phyloP scores from a whole-genome alignment of 2,113 vertebrate genomes.

The Larimichthys crocea region DNA sequence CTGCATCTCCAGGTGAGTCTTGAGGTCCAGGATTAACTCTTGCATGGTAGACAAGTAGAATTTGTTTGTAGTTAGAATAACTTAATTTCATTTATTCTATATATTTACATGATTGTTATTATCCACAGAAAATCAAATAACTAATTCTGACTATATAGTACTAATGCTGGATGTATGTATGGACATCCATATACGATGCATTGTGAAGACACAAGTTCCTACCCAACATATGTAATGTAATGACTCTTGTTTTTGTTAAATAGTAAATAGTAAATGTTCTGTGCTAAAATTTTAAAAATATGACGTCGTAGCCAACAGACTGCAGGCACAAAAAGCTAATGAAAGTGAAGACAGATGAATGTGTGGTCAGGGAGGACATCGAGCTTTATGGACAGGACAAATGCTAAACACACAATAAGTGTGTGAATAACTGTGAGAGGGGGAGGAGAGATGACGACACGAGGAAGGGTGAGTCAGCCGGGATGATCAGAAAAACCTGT shows the following conservation, averaged over 20 bases:
- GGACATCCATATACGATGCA: too few species aligned
- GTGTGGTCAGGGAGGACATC: neutral
- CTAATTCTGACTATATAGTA: too few species aligned
- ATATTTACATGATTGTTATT: too few species aligned
- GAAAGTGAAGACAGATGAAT: neutral
- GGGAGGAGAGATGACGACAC: neutral
- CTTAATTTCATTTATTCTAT: neutral
- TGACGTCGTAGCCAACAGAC: too few species aligned
- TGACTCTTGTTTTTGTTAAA: too few species aligned
- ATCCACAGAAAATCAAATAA: too few species aligned
- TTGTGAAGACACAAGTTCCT: too few species aligned
- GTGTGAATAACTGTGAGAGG: neutral
- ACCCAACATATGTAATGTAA: too few species aligned
- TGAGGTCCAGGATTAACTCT: conserved; percentile 23
- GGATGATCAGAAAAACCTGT: conserved; percentile 9
- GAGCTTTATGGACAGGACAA: neutral
- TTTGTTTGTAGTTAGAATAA: neutral
- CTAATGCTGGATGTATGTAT: too few species aligned
- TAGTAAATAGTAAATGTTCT: neutral
- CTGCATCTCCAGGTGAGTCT: conserved; percentile 45
- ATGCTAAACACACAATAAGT: neutral
- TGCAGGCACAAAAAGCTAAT: neutral
- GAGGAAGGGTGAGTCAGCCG: conserved; percentile 6
- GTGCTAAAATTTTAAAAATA: neutral
- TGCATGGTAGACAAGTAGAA: neutral